These are phyloP conservation scores for Colletes latitarsis DNA, from an alignment of 1,140 invertebrate genomes.

Conservation along the genomic window DNA sequence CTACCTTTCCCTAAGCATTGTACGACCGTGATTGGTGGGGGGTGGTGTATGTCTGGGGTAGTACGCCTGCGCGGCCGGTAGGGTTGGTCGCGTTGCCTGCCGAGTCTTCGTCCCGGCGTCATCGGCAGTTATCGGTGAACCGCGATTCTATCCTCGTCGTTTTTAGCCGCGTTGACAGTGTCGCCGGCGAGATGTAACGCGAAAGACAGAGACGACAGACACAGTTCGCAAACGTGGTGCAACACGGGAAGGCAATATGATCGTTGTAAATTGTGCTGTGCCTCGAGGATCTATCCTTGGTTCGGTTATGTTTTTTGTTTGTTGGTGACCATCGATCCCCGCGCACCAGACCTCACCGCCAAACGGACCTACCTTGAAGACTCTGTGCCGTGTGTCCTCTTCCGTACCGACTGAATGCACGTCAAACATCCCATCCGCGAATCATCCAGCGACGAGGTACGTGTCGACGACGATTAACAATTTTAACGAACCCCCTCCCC, in stretches of 20 bases:
- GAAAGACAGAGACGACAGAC: background rate
- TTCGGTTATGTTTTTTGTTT: background rate
- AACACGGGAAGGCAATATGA: too few relatives aligned
- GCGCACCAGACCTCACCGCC: background rate
- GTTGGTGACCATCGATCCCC: constrained; percentile 11
- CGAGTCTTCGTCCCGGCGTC: constrained; percentile 45
- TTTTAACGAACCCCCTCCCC: too few relatives aligned
- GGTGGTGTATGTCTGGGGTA: constrained; percentile 9
- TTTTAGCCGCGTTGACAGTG: constrained; percentile 29
- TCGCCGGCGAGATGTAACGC: constrained; percentile 52
- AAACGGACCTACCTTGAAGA: background rate
- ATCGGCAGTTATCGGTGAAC: constrained; percentile 68
- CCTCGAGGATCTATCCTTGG: background rate
- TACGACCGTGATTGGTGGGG: constrained; percentile 39
- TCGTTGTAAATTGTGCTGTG: background rate
- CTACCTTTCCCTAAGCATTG: constrained; percentile 57
- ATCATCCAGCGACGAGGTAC: background rate
- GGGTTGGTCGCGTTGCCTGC: constrained; percentile 60
- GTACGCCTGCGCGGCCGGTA: constrained; percentile 20
- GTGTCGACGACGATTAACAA: background rate
- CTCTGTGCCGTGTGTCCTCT: background rate
- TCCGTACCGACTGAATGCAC: background rate
- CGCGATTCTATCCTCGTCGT: constrained; percentile 59
- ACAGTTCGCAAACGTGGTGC: constrained; percentile 7
- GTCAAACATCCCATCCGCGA: background rate